Percentiles rank a stretch among this genome's conserved stretches.
phyloP scores from a whole-genome alignment of 2,888 invertebrate species.

The Philereme vetulata region DNA sequence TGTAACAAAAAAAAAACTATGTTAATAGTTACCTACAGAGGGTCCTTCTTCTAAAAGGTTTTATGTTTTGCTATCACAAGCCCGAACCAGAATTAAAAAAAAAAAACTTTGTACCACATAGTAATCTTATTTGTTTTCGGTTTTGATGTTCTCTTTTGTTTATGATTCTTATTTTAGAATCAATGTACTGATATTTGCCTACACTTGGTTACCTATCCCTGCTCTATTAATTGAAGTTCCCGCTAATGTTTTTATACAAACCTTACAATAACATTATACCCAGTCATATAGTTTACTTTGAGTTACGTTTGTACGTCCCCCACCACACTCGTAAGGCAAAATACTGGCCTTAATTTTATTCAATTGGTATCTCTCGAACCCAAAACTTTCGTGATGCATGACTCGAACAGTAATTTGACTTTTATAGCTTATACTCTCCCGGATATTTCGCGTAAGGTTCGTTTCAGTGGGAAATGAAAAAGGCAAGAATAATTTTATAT shows the following conservation, averaged over 20 bases:
- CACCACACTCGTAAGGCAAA: slow-evolving; percentile 46
- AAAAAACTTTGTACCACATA: too few species aligned
- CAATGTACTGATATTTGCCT: not conserved
- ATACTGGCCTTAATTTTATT: slow-evolving; percentile 76
- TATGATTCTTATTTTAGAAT: too few species aligned
- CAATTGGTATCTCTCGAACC: slow-evolving; percentile 78
- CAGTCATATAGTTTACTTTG: slow-evolving; percentile 29
- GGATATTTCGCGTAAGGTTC: slow-evolving; percentile 61
- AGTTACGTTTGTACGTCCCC: slow-evolving; percentile 40
- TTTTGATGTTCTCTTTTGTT: too few species aligned
- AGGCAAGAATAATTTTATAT: slow-evolving; percentile 48
- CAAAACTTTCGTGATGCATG: slow-evolving; percentile 80
- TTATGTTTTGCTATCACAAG: too few species aligned
- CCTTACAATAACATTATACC: not conserved
- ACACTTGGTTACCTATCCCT: not conserved
- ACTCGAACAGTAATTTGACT: slow-evolving; percentile 77
- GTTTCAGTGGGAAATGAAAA: slow-evolving; percentile 56
- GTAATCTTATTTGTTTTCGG: too few species aligned
- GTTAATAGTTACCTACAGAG: too few species aligned
- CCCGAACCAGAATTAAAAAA: too few species aligned
- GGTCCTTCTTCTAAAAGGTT: too few species aligned
- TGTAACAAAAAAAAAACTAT: too few species aligned
- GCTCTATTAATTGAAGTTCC: not conserved
- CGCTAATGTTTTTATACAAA: too few species aligned
- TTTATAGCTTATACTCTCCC: slow-evolving; percentile 72